Evolutionary conservation across 2,113 vertebrate species (phyloP).

Genomic region (Charadrius vociferus): DNA sequence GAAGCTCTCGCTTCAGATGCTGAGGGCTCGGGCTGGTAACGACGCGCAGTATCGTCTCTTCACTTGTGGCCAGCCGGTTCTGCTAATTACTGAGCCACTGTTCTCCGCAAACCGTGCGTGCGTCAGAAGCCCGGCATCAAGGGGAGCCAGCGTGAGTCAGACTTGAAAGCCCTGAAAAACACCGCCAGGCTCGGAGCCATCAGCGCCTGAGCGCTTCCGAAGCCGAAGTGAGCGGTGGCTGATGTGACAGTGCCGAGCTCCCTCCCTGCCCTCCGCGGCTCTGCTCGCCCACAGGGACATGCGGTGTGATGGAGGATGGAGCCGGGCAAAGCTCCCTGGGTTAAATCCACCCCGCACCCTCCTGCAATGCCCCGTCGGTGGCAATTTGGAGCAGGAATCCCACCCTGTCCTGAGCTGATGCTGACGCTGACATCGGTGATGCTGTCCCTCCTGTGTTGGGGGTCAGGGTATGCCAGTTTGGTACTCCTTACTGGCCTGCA

Average conservation of each 20-base stretch:
- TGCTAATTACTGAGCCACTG: neutral
- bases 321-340: no score
- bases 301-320: fast-evolving
- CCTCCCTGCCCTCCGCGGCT: neutral
- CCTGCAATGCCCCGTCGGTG: fast-evolving
- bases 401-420: fast-evolving
- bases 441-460: fast-evolving
- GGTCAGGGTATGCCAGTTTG: fast-evolving
- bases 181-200: neutral
- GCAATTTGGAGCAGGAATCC: neutral
- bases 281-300: fast-evolving
- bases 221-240: neutral
- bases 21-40: neutral
- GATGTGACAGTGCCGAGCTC: fast-evolving
- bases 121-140: neutral
- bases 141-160: neutral
- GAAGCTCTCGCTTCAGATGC: neutral
- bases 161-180: neutral
- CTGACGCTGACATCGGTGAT: fast-evolving
- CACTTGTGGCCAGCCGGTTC: neutral
- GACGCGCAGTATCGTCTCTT: fast-evolving
- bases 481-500: neutral
- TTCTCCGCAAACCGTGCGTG: neutral
- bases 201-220: neutral
- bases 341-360: fast-evolving